Conservation (phyloP, 2,113 vertebrate genomes). For the Mustela lutreola region DNA sequence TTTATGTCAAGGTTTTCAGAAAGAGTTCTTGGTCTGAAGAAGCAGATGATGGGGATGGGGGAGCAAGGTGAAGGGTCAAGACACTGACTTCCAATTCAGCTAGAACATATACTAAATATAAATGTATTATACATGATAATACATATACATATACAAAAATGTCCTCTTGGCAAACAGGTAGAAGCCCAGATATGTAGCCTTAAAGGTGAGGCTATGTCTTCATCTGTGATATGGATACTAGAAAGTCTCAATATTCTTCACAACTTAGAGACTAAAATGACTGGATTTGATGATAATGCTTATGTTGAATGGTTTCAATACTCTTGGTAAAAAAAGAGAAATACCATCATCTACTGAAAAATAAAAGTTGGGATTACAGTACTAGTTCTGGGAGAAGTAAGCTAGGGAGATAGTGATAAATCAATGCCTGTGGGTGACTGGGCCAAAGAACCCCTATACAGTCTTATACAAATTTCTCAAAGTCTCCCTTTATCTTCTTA, state of each 20-base stretch:
- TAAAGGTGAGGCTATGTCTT: not conserved
- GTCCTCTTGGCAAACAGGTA: not conserved
- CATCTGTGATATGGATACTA: not conserved
- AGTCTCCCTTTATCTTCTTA: not conserved
- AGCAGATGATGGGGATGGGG: not conserved
- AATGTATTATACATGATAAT: too few relatives aligned
- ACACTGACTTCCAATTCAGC: constrained; percentile 15
- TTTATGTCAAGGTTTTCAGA: constrained; percentile 53
- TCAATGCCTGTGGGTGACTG: not conserved
- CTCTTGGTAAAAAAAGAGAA: constrained; percentile 20
- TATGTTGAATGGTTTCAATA: constrained; percentile 5
- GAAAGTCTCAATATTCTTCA: not conserved
- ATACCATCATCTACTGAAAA: constrained; percentile 29
- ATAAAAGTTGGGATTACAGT: not conserved
- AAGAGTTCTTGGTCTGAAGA: constrained; percentile 53
- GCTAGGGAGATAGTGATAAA: not conserved
- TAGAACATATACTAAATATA: not conserved
- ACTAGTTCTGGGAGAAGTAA: constrained; percentile 26
- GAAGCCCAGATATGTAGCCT: not conserved
- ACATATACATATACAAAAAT: not conserved
- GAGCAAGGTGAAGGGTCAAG: not conserved
- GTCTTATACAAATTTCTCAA: not conserved
- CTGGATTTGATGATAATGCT: not conserved
- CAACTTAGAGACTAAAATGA: not conserved
- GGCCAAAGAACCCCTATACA: not conserved